Base-by-base conservation (phyloP, 2,797 vertebrate species). In the Trichosurus vulpecula region DNA sequence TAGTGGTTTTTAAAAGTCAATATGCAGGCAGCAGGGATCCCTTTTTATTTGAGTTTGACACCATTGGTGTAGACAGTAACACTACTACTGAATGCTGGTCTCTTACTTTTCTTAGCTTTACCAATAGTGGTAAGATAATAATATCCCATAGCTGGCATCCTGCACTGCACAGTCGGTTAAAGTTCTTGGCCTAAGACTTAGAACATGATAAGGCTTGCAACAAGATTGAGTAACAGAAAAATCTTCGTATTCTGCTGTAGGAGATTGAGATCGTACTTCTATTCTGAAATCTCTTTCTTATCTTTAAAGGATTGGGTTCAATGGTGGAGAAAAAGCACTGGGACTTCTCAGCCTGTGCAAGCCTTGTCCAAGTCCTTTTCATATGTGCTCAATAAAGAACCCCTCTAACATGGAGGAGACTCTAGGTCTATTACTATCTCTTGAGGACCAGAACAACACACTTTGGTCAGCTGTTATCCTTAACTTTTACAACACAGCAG, bases 301-400 rank as follows among this genome's bases (percentile, higher is more conserved):
- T 19, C 35, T n/a, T n/a, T 66, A 66, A 35, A n/a, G 14, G 5
- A 16, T 66, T 16, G 61, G 61, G 35, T 19, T n/a, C 13, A 66
- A 2, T 66, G 35, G 12, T 1, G 14, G 12, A 0, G 12, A 0
- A 4, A 35, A 4, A 61, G 13, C 31, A 61, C 31, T 35, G 31
- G 58, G 58, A 66, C 13, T n/a, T 66, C 14, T 66, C 35, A 66
- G 61, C 14, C 14, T 66, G 61, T 16, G 13, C 35, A 66, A 66
- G 5, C 13, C 13, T 66, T 66, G 35, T 66, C 13, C 35, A 16
- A 66, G 35, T 66, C 31, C 12, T n/a, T 16, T 66, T 14, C 5
- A 6, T n/a, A 66, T n/a, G 13, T 66, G 61, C 4, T n/a, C 13
- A n/a, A 16, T n/a, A 19, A n/a, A 66, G 14, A 66, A 31, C 30